A percentile compares a stretch with the other conserved stretches of the same genome.
phyloP scores from a whole-genome alignment of 2,888 invertebrate species.

The Athalia cordata region DNA sequence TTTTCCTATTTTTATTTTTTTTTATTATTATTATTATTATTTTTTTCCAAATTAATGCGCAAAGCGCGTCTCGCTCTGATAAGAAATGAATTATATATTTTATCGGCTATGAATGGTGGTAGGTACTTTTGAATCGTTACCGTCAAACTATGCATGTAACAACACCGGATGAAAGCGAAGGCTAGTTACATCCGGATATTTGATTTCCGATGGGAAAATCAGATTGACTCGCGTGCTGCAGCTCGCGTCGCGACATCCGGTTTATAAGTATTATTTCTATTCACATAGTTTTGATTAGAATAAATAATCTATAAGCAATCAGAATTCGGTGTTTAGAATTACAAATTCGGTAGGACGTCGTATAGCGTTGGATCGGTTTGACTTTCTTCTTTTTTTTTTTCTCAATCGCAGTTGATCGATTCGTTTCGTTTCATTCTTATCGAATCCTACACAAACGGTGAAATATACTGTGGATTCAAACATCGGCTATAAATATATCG shows the following conservation, averaged over 20 bases:
- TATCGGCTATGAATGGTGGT: neutral
- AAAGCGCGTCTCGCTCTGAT: too few relatives aligned
- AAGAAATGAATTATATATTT: too few relatives aligned
- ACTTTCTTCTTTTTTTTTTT: too few relatives aligned
- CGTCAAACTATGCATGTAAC: neutral
- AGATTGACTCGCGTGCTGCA: constrained; percentile 29
- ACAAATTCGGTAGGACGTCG: too few relatives aligned
- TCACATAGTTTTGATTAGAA: too few relatives aligned
- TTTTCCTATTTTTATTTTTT: neutral
- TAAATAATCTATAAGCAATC: too few relatives aligned
- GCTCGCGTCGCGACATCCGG: constrained; percentile 28
- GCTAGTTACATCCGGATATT: constrained; percentile 36
- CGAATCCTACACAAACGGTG: neutral
- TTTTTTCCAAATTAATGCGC: too few relatives aligned
- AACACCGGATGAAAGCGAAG: constrained; percentile 34
- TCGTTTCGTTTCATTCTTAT: neutral
- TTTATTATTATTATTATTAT: neutral
- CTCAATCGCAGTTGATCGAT: too few relatives aligned
- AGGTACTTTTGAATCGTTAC: neutral
- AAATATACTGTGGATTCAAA: neutral
- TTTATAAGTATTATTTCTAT: neutral
- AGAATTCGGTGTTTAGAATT: too few relatives aligned
- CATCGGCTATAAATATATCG: too few relatives aligned
- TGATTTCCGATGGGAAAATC: constrained; percentile 39
- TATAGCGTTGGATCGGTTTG: too few relatives aligned